Evolutionary conservation across 1,140 invertebrate species (phyloP), one percentile per base, ranked within the genome.

Genomic region (Triops longicaudatus): DNA sequence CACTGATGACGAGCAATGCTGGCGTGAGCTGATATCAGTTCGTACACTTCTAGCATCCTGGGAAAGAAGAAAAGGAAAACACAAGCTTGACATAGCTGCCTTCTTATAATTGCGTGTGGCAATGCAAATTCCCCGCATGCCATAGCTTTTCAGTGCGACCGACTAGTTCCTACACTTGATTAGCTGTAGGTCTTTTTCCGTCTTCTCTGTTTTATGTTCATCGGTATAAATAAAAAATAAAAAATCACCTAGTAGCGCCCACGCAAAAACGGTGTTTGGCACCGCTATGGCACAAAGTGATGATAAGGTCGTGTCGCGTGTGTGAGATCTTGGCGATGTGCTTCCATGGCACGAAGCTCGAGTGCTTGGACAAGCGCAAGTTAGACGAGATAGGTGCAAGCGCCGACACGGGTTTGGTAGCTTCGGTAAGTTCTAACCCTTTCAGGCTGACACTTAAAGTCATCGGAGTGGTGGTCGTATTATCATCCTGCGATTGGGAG

Each of bases 221-320:
- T 2, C 7, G 31, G 31, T 7, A 4, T 37, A 7, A 7, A 37
- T 7, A 2, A 37, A 37, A 2, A 2, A 7, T 7, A 7, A 7
- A 2, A 37, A 63, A 9, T 22, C 17, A 63, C 50, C 50, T 63
- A 5, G 50, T 22, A 63, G 50, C 50, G 17, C 50, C 50, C 50
- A 63, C 50, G 50, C 50, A 63, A 63, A 63, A 63, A 63, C 50
- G 50, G 50, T 63, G 50, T 63, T 63, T 63, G 50, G 50, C 50
- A 63, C 17, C 50, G 50, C 50, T 63, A 63, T 10, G 50, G n/a
- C 50, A 43, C 31, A 77, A 73, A 22, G 42, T 72, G 72, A 77
- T 77, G 41, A 43, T 75, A 41, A 75, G 37, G 76, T 77, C 72
- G 76, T 77, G 76, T 27, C 73, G 73, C 26, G 76, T 43, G 72